Conservation (phyloP, 2,888 invertebrate species). For the Tanypteryx hageni region DNA sequence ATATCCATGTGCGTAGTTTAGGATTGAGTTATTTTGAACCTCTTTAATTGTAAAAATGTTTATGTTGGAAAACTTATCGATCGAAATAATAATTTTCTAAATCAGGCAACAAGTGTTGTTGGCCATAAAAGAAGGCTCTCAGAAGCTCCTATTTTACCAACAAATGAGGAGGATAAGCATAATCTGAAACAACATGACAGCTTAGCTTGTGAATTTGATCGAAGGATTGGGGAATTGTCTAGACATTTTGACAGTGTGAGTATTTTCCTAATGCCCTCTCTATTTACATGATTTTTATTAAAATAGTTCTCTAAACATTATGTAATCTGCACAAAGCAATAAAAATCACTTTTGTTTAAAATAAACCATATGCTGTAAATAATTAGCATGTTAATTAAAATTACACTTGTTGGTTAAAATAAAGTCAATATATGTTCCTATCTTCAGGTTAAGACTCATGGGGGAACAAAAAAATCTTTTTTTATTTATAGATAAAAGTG, state of each 20-base stretch:
- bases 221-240: slow-evolving; percentile 86
- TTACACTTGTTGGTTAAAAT: no score
- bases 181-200: slow-evolving; percentile 80
- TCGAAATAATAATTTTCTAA: slow-evolving; percentile 30
- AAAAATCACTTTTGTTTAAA: neutral
- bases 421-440: slow-evolving; percentile 40
- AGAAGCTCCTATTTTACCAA: slow-evolving; percentile 80
- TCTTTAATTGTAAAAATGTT: neutral
- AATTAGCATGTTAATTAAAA: no score
- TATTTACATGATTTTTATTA: neutral
- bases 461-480: slow-evolving; percentile 65
- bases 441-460: neutral
- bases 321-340: neutral
- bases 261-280: slow-evolving; percentile 52
- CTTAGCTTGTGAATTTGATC: slow-evolving; percentile 85
- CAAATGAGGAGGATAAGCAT: slow-evolving; percentile 81
- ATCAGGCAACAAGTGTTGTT: slow-evolving; percentile 89
- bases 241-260: slow-evolving; percentile 86
- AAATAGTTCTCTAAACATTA: neutral
- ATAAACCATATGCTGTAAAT: neutral
- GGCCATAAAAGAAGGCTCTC: slow-evolving; percentile 83
- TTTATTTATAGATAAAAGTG: no score
- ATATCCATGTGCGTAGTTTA: neutral
- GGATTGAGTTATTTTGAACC: neutral
- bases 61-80: neutral